Conservation (phyloP, 2,888 invertebrate genomes). For the Agriopis aurantiaria region DNA sequence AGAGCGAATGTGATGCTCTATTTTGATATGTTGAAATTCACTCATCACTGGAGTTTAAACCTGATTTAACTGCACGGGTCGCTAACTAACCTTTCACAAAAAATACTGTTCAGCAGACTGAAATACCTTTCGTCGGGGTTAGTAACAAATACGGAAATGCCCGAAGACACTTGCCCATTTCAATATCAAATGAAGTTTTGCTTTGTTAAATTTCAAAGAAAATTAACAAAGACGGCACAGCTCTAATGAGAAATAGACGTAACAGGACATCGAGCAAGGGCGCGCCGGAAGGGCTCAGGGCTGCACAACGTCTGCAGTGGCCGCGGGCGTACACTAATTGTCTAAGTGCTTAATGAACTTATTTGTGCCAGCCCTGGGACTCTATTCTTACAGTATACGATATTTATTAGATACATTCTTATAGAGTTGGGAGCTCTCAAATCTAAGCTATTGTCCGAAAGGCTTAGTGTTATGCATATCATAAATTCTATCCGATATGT, state of each 20-base stretch:
- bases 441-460: neutral
- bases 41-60: neutral
- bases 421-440: neutral
- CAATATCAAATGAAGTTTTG: conserved; percentile 13
- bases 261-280: conserved; percentile 55
- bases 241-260: conserved; percentile 50
- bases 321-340: conserved; percentile 82
- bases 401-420: neutral
- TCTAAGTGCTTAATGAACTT: conserved; percentile 85
- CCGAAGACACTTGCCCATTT: conserved; percentile 6
- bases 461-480: neutral
- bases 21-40: conserved; percentile 16
- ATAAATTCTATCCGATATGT: too few relatives aligned
- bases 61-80: neutral
- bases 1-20: conserved; percentile 14
- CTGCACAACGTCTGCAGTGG: conserved; percentile 63
- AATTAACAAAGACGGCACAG: too few relatives aligned
- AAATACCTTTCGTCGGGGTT: neutral
- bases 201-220: conserved; percentile 18
- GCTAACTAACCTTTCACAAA: too few relatives aligned
- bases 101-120: too few relatives aligned
- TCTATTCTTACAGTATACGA: neutral
- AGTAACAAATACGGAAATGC: neutral
- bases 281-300: conserved; percentile 73
- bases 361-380: conserved; percentile 72